phyloP scores from a whole-genome alignment of 2,113 vertebrate genomes.

The Pao palembangensis region DNA sequence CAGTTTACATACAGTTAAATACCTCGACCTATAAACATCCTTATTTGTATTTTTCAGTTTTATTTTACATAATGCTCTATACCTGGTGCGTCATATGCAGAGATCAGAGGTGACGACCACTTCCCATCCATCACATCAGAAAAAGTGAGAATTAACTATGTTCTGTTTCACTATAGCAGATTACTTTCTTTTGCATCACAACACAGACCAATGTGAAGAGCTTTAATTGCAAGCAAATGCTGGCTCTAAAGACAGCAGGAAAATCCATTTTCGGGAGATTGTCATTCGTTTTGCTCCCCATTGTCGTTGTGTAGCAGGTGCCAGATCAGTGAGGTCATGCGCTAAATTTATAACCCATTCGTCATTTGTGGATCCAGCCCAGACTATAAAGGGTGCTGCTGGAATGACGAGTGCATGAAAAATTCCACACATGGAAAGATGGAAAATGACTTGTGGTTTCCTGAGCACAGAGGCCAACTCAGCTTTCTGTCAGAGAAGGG shows the following conservation, averaged over 20 bases:
- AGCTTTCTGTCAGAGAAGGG: slow-evolving; percentile 50
- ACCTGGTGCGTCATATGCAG: no score
- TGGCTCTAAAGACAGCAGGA: slow-evolving; percentile 15
- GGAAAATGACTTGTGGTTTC: slow-evolving; percentile 76
- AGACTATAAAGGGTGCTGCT: slow-evolving; percentile 58
- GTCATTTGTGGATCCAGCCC: slow-evolving; percentile 54
- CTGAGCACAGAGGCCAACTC: slow-evolving; percentile 63
- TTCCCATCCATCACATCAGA: no score
- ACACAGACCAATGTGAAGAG: slow-evolving; percentile 2
- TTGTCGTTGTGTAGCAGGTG: slow-evolving; percentile 28
- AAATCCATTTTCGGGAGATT: slow-evolving; percentile 27
- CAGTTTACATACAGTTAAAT: no score
- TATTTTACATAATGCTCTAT: no score
- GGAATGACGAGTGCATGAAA: slow-evolving; percentile 65
- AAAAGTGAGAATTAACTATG: no score
- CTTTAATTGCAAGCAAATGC: background rate
- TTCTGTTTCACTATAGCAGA: background rate
- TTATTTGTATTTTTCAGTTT: background rate
- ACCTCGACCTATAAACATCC: background rate
- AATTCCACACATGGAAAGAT: slow-evolving; percentile 75
- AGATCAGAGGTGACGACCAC: no score
- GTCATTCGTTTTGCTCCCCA: slow-evolving; percentile 15
- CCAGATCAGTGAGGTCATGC: slow-evolving; percentile 70
- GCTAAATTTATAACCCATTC: slow-evolving; percentile 63
- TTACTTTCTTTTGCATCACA: slow-evolving; percentile 14